Percentiles rank a stretch among this genome's conserved stretches.
Evolutionary conservation across 2,888 invertebrate genomes (phyloP).

Genomic region (Rhynchonema sp.): DNA sequence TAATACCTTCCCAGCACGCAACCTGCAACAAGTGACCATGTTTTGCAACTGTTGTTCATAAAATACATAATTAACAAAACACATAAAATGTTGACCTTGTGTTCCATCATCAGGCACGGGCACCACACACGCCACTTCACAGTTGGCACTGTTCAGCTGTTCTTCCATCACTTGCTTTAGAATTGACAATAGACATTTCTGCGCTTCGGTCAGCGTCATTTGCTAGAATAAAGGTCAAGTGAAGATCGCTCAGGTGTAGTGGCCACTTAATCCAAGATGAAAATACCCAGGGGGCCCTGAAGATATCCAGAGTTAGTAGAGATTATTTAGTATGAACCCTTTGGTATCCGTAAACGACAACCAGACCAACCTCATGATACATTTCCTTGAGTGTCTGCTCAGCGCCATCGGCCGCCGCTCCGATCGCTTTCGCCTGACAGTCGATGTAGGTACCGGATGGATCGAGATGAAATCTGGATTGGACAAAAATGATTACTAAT

Average conservation of each 20-base stretch:
- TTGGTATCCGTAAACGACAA: too few species aligned
- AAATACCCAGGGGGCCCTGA: too few species aligned
- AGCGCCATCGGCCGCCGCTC: slow-evolving; percentile 95
- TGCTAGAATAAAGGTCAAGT: slow-evolving; percentile 40
- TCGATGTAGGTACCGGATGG: slow-evolving; percentile 95
- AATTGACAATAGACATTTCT: slow-evolving; percentile 69
- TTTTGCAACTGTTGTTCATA: too few species aligned
- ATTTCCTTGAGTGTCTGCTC: slow-evolving; percentile 70
- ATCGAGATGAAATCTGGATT: slow-evolving; percentile 64
- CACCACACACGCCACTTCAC: slow-evolving; percentile 47
- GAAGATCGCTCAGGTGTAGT: background rate
- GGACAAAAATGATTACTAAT: too few species aligned
- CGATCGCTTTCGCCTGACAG: slow-evolving; percentile 95
- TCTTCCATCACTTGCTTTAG: slow-evolving; percentile 99
- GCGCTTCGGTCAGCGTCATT: slow-evolving; percentile 80
- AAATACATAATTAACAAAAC: too few species aligned
- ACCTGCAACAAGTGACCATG: background rate
- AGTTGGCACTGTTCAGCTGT: slow-evolving; percentile 83
- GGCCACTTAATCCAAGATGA: background rate
- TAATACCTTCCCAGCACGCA: background rate
- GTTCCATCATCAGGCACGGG: background rate
- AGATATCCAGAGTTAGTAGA: too few species aligned
- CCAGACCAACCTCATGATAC: slow-evolving; percentile 43
- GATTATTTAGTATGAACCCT: too few species aligned
- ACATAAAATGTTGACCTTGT: too few species aligned